Percentiles rank a stretch among this genome's conserved stretches.
These are phyloP conservation scores for Helicorthomorpha holstii DNA, from an alignment of 1,140 invertebrate genomes.

Conservation along the genomic window DNA sequence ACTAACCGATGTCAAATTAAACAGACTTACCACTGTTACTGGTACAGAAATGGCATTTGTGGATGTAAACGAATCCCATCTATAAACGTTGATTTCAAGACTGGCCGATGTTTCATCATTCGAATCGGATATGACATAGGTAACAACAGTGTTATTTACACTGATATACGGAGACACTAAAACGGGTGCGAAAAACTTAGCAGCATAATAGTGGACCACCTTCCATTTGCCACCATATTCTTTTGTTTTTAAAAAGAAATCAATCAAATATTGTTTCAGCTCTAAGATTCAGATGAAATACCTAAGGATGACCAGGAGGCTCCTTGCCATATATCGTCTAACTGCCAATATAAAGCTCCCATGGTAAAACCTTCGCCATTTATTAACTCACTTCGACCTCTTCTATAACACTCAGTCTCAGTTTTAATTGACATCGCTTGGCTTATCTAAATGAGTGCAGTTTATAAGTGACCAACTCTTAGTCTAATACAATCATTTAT, in stretches of 20 bases:
- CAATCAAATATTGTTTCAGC: no score
- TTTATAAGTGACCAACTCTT: not conserved
- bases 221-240: conserved; percentile 72
- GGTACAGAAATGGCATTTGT: not conserved
- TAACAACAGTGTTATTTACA: conserved; percentile 9
- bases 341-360: conserved; percentile 97
- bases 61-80: conserved; percentile 5
- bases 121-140: conserved; percentile 12
- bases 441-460: conserved; percentile 39
- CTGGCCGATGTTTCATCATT: conserved; percentile 6
- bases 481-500: conserved; percentile 15
- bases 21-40: not conserved
- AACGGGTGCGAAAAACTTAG: conserved; percentile 61
- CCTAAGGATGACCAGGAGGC: conserved; percentile 90
- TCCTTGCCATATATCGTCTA: conserved; percentile 97
- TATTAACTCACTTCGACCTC: conserved; percentile 35
- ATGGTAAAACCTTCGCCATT: conserved; percentile 63
- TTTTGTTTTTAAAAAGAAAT: conserved; percentile 18
- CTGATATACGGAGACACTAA: conserved; percentile 37
- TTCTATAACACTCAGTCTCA: conserved; percentile 76
- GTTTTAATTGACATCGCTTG: conserved; percentile 73
- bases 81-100: conserved; percentile 9
- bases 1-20: not conserved
- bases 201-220: conserved; percentile 80
- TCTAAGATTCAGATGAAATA: no score